phyloP scores from a whole-genome alignment of 1,140 invertebrate genomes.

The Drosophila sulfurigaster region DNA sequence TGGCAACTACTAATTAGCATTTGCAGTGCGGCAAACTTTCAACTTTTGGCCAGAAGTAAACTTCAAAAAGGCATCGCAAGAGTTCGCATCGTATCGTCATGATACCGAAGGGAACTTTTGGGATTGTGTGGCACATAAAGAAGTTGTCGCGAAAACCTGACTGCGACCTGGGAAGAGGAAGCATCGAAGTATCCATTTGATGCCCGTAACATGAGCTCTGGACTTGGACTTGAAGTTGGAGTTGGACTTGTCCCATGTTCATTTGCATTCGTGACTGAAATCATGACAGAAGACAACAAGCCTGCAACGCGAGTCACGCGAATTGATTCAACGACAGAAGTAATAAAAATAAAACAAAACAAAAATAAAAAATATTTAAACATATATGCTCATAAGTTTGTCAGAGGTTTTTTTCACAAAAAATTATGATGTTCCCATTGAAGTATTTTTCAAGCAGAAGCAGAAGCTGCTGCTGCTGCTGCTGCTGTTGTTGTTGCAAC shows the following conservation, averaged over 20 bases:
- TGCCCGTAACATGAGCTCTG: slow-evolving; percentile 64
- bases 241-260: slow-evolving; percentile 42
- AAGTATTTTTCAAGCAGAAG: slow-evolving; percentile 23
- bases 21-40: slow-evolving; percentile 58
- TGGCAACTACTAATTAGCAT: slow-evolving; percentile 67
- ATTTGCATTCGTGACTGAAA: slow-evolving; percentile 75
- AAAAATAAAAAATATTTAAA: not conserved
- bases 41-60: slow-evolving; percentile 40
- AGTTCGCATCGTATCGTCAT: slow-evolving; percentile 18
- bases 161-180: slow-evolving; percentile 20
- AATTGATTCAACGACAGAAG: slow-evolving; percentile 26
- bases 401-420: slow-evolving; percentile 26
- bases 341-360: slow-evolving; percentile 16
- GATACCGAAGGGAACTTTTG: slow-evolving; percentile 20
- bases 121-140: slow-evolving; percentile 15
- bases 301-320: slow-evolving; percentile 63
- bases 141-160: slow-evolving; percentile 58
- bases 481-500: slow-evolving; percentile 2
- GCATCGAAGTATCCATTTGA: slow-evolving; percentile 57
- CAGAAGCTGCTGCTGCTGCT: not conserved
- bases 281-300: slow-evolving; percentile 58
- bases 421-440: slow-evolving; percentile 42
- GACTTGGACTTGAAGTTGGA: slow-evolving; percentile 4
- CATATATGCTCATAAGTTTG: slow-evolving; percentile 49
- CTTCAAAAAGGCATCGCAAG: slow-evolving; percentile 9